These are phyloP conservation scores for Plestiodon gilberti DNA, from an alignment of 2,113 vertebrate species.

Conservation along the genomic window DNA sequence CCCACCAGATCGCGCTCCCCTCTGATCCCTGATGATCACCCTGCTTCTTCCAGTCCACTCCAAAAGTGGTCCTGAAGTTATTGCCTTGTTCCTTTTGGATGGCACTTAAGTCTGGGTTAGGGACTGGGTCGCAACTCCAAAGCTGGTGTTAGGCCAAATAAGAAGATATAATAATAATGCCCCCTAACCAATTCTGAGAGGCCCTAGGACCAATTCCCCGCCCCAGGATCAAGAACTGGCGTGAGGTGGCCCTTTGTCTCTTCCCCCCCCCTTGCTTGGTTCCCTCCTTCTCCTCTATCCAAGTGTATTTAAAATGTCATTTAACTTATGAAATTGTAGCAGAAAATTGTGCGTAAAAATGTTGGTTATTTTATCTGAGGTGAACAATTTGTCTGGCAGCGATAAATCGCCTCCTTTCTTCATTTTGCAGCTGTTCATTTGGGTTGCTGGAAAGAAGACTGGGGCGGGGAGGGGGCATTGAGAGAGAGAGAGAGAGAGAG, in stretches of 20 bases:
- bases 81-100: no score
- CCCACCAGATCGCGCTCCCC: no score
- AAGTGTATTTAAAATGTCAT: constrained; percentile 87
- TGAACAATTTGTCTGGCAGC: constrained; percentile 86
- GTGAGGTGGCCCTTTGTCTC: constrained; percentile 42
- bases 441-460: constrained; percentile 70
- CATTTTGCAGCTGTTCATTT: constrained; percentile 93
- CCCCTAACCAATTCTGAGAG: no score
- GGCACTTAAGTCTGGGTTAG: not conserved
- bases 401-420: constrained; percentile 84
- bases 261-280: constrained; percentile 25
- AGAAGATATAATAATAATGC: no score
- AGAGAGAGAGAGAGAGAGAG: no score
- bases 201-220: not conserved
- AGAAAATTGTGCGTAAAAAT: constrained; percentile 84
- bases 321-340: constrained; percentile 87
- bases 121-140: not conserved
- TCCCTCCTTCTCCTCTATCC: constrained; percentile 68
- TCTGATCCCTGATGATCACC: no score
- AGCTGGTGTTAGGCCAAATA: not conserved
- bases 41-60: no score
- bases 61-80: not conserved
- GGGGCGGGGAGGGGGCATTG: not conserved
- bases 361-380: constrained; percentile 87
- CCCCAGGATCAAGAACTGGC: not conserved